phyloP scores from a whole-genome alignment of 2,797 vertebrate species.

The Phataginus tetradactyla region DNA sequence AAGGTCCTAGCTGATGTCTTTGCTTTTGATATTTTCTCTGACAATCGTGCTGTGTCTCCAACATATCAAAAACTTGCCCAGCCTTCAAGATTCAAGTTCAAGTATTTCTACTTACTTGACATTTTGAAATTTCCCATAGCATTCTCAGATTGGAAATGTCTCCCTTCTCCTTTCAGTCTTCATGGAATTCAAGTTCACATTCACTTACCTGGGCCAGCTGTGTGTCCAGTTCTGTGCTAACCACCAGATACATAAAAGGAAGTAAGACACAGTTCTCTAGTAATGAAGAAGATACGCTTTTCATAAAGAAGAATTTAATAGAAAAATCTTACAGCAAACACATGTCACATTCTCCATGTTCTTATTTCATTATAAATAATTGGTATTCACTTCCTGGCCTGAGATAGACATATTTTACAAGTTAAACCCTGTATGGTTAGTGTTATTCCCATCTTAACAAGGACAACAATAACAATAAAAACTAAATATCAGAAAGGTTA shows the following conservation, averaged over 20 bases:
- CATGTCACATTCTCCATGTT: not conserved
- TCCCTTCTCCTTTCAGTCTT: not conserved
- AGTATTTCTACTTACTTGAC: conserved; percentile 3
- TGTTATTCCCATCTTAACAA: not conserved
- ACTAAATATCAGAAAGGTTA: not conserved
- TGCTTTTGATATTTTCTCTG: not conserved
- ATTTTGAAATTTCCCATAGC: not conserved
- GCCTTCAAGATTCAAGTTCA: conserved; percentile 35
- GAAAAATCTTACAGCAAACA: not conserved
- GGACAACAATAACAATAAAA: too few species aligned
- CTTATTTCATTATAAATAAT: not conserved
- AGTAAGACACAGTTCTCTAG: not conserved
- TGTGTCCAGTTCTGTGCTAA: not conserved
- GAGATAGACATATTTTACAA: not conserved
- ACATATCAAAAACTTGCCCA: not conserved
- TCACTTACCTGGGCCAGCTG: not conserved
- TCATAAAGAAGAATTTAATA: not conserved
- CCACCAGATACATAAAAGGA: not conserved
- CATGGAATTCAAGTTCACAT: not conserved
- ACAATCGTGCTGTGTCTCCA: not conserved
- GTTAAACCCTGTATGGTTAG: not conserved
- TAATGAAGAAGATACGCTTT: not conserved
- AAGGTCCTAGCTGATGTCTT: not conserved
- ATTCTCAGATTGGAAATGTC: not conserved
- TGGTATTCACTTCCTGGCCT: not conserved